A percentile compares a stretch with the other conserved stretches of the same genome.
These are phyloP conservation scores for Neogobius melanostomus DNA, from an alignment of 2,113 vertebrate genomes.

Conservation along the genomic window DNA sequence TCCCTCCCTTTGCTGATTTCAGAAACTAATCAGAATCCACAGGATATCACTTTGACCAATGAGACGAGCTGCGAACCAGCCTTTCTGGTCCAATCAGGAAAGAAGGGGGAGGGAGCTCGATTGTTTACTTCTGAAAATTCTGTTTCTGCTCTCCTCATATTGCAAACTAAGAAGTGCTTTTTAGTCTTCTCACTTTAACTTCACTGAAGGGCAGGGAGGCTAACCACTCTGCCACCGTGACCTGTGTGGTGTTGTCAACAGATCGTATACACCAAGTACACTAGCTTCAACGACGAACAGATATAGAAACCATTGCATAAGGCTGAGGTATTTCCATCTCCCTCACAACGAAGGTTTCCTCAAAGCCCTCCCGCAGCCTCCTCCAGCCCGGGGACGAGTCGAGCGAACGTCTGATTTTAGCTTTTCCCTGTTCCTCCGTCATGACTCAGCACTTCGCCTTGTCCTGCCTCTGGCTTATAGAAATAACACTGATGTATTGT, in stretches of 20 bases:
- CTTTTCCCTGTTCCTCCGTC: neutral
- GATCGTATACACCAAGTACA: neutral
- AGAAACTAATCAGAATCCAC: no score
- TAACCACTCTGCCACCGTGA: neutral
- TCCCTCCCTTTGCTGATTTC: no score
- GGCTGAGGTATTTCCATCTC: neutral
- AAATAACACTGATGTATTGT: conserved; percentile 4
- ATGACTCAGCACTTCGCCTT: neutral
- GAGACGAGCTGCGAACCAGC: no score
- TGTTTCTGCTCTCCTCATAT: no score
- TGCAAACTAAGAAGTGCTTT: no score
- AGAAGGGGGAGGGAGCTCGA: no score
- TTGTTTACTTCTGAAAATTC: no score
- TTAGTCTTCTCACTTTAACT: neutral
- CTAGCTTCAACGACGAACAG: neutral
- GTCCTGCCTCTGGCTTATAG: neutral
- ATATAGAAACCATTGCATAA: neutral
- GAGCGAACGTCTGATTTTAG: neutral
- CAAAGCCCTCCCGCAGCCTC: neutral
- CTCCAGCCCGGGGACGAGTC: neutral
- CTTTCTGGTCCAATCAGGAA: no score
- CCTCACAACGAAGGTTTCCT: neutral
- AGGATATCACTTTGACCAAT: no score
- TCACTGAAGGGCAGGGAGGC: neutral
- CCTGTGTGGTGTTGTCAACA: neutral